Base-by-base conservation (phyloP, 37 sponge, comb jelly and placozoan genomes). In the Aphrocallistes beatrix region DNA sequence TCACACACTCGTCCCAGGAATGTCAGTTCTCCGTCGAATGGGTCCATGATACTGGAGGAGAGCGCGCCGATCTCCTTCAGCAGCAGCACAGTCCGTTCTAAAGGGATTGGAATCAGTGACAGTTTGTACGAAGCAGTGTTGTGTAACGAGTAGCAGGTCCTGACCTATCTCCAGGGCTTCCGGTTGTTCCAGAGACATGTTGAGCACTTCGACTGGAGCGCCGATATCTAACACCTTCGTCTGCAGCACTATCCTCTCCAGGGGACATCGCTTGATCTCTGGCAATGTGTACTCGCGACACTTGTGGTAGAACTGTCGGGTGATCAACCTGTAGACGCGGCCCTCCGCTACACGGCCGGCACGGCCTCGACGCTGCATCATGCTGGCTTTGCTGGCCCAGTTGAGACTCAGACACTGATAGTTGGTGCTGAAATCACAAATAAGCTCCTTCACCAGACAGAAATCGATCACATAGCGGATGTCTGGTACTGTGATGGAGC, bases 401-500 rank as follows among this genome's bases (percentile, higher is more conserved):
- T 51, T 84, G 34, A 89, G 82, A 37, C 51, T 60, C 82, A 97
- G 87, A 39, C 92, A 88, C 36, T 87, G 86, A 81, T 89, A 94
- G 83, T 93, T 93, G 1, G 94, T 94, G 28, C 47, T 39, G 25
- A 60, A 51, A 51, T 97, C 98, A 85, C 87, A 90, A 38, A 87
- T 86, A 60, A 97, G 85, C 84, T 97, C 91, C 89, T 97, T 97
- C 84, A 90, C 88, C 82, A 97, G 89, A 81, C 98, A 94, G 88
- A 97, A 97, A 47, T 97, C 98, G 37, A 97, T 91, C 81, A 95
- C 98, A 92, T 94, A 97, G 51, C 89, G 86, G 81, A 97, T 93
- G 81, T 97, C 98, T 28, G 98, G 94, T 0, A 97, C 93, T 75
- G 98, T 97, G 83, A 97, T 93, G 39, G 95, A 93, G 39, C 94